Evolutionary conservation across 2,113 vertebrate species (phyloP), one percentile per base, ranked within the genome.

Genomic region (Regulus satrapa): DNA sequence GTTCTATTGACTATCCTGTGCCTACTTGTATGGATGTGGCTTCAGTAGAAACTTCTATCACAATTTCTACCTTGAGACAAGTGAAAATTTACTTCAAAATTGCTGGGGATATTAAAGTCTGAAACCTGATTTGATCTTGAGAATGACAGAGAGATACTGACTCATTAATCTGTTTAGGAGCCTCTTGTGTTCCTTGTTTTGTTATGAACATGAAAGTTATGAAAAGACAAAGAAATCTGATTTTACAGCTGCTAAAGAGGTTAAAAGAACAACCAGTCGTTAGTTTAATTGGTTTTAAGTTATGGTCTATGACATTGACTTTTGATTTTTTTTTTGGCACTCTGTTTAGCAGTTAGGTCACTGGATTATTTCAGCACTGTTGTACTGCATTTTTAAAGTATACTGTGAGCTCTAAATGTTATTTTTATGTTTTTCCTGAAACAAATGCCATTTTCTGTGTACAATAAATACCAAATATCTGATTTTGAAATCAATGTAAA

Each of bases 41-140:
- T 92, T 88, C 88, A 54, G 80, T 3, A 55, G 63, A 80, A 86
- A 88, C 25, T 93, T 75, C 48, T 59, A 46, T 54, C 24, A 43
- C 26, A 63, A 48, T 80, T 93, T 84, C 66, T 84, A 28, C 84
- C 95, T 87, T 91, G 51, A 85, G 61, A 62, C 29, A 89, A 31
- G 15, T 1, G 0, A 92, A 90, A 62, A 82, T 87, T 81, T 85
- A 74, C 28, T 85, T 86, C 38, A 69, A 75, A 83, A 83, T 36
- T 94, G 54, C 32, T 32, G 54, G 28, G 46, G 69, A 83, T 68
- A 64, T 92, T 88, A 86, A 94, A 94, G 66, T 56, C 66, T 84
- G 73, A 93, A 97, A 91, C 69, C 78, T 6, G 3, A 93, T 94
- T 93, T 86, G 62, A 90, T 89, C 63, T 95, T 82, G 45, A 88